Percentiles rank a stretch among this genome's conserved stretches.
phyloP scores from a whole-genome alignment of 2,888 invertebrate species.

The Catocala nupta region DNA sequence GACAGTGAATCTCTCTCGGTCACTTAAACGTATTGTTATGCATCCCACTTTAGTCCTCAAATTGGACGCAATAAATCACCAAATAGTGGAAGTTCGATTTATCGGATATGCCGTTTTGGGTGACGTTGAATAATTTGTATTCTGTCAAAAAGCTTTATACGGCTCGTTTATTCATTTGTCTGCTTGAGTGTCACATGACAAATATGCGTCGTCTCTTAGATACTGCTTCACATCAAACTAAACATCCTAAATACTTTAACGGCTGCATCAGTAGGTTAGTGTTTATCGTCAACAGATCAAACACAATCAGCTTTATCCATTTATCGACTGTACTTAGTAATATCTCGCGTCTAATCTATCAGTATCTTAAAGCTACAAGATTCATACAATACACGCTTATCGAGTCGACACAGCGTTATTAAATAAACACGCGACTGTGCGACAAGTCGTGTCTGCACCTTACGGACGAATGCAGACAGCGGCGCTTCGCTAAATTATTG shows the following conservation, averaged over 20 bases:
- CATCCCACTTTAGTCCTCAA: conserved; percentile 15
- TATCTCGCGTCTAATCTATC: background rate
- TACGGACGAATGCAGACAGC: conserved; percentile 58
- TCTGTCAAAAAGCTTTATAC: too few relatives aligned
- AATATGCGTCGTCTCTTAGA: too few relatives aligned
- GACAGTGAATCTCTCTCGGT: background rate
- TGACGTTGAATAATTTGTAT: background rate
- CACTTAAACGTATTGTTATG: conserved; percentile 15
- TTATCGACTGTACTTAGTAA: background rate
- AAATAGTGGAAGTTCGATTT: conserved; percentile 8
- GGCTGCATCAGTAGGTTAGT: too few relatives aligned
- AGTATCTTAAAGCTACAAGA: conserved; percentile 45
- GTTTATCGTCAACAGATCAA: too few relatives aligned
- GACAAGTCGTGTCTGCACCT: conserved; percentile 61
- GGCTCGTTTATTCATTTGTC: too few relatives aligned
- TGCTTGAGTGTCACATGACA: too few relatives aligned
- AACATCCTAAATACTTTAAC: too few relatives aligned
- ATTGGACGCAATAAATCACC: conserved; percentile 19
- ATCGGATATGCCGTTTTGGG: background rate
- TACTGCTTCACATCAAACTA: too few relatives aligned
- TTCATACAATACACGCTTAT: conserved; percentile 77
- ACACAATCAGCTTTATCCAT: too few relatives aligned
- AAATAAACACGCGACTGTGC: conserved; percentile 77
- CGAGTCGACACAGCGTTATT: conserved; percentile 78
- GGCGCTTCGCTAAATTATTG: conserved; percentile 67